Base-by-base conservation (phyloP, 2,888 invertebrate genomes). In the Seladonia tumulorum region DNA sequence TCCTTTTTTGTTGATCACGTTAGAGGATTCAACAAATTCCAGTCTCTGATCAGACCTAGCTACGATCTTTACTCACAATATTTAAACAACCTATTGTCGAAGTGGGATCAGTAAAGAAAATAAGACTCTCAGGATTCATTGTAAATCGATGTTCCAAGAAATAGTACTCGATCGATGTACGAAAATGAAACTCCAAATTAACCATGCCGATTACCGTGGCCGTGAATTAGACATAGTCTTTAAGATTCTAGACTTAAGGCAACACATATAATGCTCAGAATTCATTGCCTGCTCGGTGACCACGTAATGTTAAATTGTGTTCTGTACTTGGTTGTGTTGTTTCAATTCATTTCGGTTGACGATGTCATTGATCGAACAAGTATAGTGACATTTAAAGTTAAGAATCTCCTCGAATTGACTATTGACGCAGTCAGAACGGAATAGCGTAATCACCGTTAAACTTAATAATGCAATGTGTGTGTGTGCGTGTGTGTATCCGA, bases 211-310 rank as follows among this genome's bases (percentile, higher is more conserved):
- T 83, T 81, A 76, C 73, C 82, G 82, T 87, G 88, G 88, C 79
- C 82, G 76, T 81, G 88, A 87, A 90, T 88, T 74, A 79, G 72
- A 84, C 77, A 29, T 88, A 88, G 83, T 45, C 3, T 57, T 8
- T 47, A 47, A 47, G 53, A 74, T 85, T 82, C 25, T 90, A 89
- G 76, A 39, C 63, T 39, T 88, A 90, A 88, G 85, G 25, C 63
- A 77, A 83, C 47, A 76, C 77, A 60, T 83, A 83, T 72, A 81
- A 82, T 79, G 82, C 83, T 89, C 82, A 87, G 85, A 78, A 88
- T 82, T 89, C 82, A 80, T 71, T 77, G 88, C 87, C 86, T 87
- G 90, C 83, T 89, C 85, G 88, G 81, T 77, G 81, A 83, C 70
- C 12, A 71, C 35, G 72, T 18, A 39, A 18, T 4, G 35, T 25